Evolutionary conservation across 2,888 invertebrate genomes (phyloP).

Genomic region (Isotomurus palustris): DNA sequence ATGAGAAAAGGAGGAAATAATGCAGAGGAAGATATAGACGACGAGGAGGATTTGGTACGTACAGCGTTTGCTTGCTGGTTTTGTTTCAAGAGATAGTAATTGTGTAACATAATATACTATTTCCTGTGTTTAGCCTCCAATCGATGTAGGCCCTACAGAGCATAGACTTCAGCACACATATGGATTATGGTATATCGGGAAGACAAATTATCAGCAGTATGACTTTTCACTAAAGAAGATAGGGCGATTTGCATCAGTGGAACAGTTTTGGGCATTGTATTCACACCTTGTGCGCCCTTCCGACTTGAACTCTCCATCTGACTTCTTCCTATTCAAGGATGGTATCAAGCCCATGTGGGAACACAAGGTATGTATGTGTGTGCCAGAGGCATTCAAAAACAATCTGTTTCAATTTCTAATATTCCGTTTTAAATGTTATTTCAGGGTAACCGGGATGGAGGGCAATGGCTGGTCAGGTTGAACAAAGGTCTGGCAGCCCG

Average conservation of each 20-base stretch:
- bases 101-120: slow-evolving; percentile 9
- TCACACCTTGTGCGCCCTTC: slow-evolving; percentile 66
- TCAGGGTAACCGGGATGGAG: slow-evolving; percentile 77
- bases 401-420: neutral
- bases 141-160: slow-evolving; percentile 75
- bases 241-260: slow-evolving; percentile 83
- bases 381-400: neutral
- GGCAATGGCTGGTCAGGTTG: slow-evolving; percentile 95
- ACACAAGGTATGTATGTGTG: slow-evolving; percentile 51
- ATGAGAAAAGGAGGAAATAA: slow-evolving; percentile 37
- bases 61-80: neutral
- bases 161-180: slow-evolving; percentile 90
- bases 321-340: slow-evolving; percentile 94
- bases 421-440: neutral
- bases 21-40: slow-evolving; percentile 43
- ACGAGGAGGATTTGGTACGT: slow-evolving; percentile 45
- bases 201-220: slow-evolving; percentile 58
- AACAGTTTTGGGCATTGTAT: slow-evolving; percentile 97
- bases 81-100: neutral
- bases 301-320: slow-evolving; percentile 81
- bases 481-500: slow-evolving; percentile 90
- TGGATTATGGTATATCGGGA: slow-evolving; percentile 79
- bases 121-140: slow-evolving; percentile 54
- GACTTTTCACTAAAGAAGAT: slow-evolving; percentile 82
- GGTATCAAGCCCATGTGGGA: slow-evolving; percentile 99